phyloP scores from a whole-genome alignment of 1,140 invertebrate species.

The Drosophila nigromelanica region DNA sequence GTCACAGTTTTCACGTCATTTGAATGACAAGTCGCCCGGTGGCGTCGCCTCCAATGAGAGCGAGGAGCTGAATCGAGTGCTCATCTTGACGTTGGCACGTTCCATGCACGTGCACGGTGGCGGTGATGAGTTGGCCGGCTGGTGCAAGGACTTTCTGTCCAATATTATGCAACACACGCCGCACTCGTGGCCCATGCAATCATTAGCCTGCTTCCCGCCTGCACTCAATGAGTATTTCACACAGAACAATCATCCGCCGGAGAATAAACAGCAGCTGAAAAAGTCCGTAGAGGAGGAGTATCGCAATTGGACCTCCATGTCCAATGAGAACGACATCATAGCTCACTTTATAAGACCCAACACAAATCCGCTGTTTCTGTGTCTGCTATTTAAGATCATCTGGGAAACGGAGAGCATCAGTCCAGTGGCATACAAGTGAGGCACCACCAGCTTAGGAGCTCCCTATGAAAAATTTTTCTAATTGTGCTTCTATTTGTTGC shows the following conservation, averaged over 20 bases:
- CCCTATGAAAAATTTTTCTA: not conserved
- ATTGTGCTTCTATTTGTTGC: constrained; percentile 28
- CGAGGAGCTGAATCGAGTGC: constrained; percentile 95
- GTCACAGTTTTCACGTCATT: constrained; percentile 93
- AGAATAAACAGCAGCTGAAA: constrained; percentile 95
- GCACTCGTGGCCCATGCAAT: constrained; percentile 96
- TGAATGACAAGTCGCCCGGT: constrained; percentile 90
- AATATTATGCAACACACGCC: constrained; percentile 97
- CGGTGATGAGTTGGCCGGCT: constrained; percentile 88
- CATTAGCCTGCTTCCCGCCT: constrained; percentile 95
- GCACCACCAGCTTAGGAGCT: not conserved
- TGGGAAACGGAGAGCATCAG: constrained; percentile 96
- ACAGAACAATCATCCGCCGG: constrained; percentile 92
- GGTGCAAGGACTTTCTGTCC: constrained; percentile 95
- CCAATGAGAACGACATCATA: constrained; percentile 97
- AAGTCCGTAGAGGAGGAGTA: constrained; percentile 97
- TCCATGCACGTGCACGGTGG: constrained; percentile 96
- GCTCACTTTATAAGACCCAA: constrained; percentile 95
- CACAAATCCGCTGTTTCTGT: constrained; percentile 94
- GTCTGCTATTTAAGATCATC: constrained; percentile 97
- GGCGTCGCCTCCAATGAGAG: constrained; percentile 95
- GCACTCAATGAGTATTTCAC: constrained; percentile 92
- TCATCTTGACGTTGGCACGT: constrained; percentile 96
- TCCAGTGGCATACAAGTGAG: constrained; percentile 96
- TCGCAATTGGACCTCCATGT: constrained; percentile 98